Percentiles rank a stretch among this genome's conserved stretches.
These are phyloP conservation scores for Choloepus didactylus DNA, from an alignment of 2,797 vertebrate species.

Conservation along the genomic window DNA sequence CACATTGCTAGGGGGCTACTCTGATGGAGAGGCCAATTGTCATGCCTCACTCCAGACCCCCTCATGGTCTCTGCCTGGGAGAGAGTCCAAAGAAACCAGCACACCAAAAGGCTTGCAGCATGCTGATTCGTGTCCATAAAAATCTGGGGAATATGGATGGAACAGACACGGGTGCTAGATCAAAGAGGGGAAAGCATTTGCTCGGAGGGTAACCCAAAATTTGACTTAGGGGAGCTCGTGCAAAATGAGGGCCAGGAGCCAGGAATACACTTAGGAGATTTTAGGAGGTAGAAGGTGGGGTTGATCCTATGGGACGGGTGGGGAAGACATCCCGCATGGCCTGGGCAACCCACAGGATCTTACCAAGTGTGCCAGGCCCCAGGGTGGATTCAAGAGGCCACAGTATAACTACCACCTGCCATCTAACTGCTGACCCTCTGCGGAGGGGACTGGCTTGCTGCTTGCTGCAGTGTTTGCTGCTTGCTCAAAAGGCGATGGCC, in stretches of 20 bases:
- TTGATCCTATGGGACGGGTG: background rate
- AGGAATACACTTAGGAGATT: background rate
- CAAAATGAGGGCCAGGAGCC: background rate
- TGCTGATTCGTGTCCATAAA: background rate
- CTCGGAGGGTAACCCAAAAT: background rate
- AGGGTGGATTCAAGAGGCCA: background rate
- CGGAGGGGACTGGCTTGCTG: background rate
- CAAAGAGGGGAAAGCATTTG: background rate
- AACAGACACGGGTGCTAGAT: accelerated
- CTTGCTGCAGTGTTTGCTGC: background rate
- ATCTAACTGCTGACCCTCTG: too few relatives aligned
- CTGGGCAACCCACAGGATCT: background rate
- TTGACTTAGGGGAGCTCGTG: background rate
- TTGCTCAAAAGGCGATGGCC: background rate
- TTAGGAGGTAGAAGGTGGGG: background rate
- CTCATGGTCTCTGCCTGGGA: background rate
- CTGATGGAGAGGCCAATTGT: background rate
- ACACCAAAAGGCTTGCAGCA: background rate
- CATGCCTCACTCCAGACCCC: background rate
- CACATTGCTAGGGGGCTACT: background rate
- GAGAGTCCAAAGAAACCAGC: background rate
- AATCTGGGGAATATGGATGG: background rate
- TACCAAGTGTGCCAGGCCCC: background rate
- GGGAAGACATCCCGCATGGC: background rate
- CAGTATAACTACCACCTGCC: background rate